A percentile compares a stretch with the other conserved stretches of the same genome.
phyloP scores from a whole-genome alignment of 2,113 vertebrate species.

The Thryonomys swinderianus region DNA sequence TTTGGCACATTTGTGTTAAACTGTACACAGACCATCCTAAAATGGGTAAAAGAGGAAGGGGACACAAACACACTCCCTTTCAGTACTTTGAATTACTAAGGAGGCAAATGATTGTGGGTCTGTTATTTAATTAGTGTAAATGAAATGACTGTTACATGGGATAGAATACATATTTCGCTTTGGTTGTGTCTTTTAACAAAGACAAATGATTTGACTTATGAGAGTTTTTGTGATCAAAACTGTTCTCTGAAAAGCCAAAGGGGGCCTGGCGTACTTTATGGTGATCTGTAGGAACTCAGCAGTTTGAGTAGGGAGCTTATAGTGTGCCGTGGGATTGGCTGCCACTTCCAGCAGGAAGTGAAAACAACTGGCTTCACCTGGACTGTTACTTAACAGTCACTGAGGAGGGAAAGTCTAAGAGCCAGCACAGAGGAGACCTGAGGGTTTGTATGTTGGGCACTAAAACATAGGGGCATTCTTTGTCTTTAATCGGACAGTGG shows the following conservation, averaged over 20 bases:
- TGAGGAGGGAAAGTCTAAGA: neutral
- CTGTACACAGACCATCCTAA: neutral
- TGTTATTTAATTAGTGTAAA: conserved; percentile 78
- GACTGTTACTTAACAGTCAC: neutral
- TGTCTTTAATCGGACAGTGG: neutral
- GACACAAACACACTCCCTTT: conserved; percentile 11
- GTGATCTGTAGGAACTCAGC: neutral
- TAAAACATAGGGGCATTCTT: neutral
- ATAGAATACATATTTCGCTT: conserved; percentile 68
- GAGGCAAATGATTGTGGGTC: conserved; percentile 63
- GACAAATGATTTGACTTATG: conserved; percentile 66
- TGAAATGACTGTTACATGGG: conserved; percentile 50
- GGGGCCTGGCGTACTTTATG: neutral
- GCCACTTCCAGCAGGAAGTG: neutral
- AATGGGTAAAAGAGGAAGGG: neutral
- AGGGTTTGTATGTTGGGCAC: neutral
- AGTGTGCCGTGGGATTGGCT: neutral
- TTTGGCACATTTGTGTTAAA: neutral
- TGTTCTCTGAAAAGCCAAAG: conserved; percentile 15
- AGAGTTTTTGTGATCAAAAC: conserved; percentile 51
- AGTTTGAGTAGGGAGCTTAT: neutral
- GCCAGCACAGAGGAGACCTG: neutral
- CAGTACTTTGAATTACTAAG: conserved; percentile 72
- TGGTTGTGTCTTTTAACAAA: conserved; percentile 53
- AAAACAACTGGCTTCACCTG: neutral